These are phyloP conservation scores for Metaphire vulgaris DNA, from an alignment of 1,140 invertebrate species.

Conservation along the genomic window DNA sequence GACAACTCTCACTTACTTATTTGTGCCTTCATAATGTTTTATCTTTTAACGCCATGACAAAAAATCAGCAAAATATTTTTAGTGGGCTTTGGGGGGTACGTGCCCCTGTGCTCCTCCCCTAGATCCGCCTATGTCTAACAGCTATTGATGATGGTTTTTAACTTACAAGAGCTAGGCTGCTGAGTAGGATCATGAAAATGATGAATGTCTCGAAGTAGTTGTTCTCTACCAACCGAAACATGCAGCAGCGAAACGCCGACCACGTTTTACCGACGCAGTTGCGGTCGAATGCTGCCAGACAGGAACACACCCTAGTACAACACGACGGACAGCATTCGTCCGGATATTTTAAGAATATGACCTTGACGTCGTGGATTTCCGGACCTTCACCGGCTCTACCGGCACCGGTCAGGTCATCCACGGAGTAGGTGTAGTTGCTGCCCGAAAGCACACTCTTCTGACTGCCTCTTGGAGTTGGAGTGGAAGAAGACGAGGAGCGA, in stretches of 20 bases:
- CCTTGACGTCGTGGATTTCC: conserved; percentile 16
- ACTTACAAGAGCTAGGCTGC: conserved; percentile 82
- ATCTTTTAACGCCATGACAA: too few relatives aligned
- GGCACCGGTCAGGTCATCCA: conserved; percentile 3
- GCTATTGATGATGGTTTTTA: too few relatives aligned
- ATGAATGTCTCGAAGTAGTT: conserved; percentile 97
- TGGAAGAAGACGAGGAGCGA: conserved; percentile 1
- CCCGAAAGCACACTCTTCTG: conserved; percentile 22
- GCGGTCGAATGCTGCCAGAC: conserved; percentile 33
- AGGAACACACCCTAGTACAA: conserved; percentile 11
- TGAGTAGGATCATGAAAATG: conserved; percentile 91
- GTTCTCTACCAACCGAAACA: conserved; percentile 90
- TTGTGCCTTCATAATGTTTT: too few relatives aligned
- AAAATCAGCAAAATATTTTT: too few relatives aligned
- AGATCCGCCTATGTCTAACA: too few relatives aligned
- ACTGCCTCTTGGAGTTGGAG: conserved; percentile 7
- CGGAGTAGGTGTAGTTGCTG: conserved; percentile 26
- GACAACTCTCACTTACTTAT: too few relatives aligned
- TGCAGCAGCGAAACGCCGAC: conserved; percentile 83
- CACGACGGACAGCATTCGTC: conserved; percentile 18
- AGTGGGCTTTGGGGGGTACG: too few relatives aligned
- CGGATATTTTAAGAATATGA: conserved; percentile 16
- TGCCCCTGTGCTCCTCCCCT: too few relatives aligned
- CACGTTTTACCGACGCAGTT: conserved; percentile 85
- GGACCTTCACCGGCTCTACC: conserved; percentile 10